These are phyloP conservation scores for Thamnophis sirtalis DNA, from an alignment of 2,113 vertebrate species.

Conservation along the genomic window DNA sequence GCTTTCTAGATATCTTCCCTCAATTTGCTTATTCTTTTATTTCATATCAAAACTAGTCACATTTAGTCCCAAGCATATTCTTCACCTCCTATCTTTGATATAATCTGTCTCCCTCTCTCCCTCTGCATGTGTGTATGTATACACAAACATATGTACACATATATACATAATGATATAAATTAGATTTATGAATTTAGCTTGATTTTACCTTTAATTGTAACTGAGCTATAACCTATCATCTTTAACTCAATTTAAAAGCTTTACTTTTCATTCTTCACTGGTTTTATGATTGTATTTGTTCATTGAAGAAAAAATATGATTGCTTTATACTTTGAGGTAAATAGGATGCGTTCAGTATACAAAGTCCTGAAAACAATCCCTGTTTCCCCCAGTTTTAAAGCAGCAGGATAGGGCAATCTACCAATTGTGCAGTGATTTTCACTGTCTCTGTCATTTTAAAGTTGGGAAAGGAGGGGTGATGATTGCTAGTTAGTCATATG, in stretches of 20 bases:
- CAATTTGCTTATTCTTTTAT: neutral
- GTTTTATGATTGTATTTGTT: neutral
- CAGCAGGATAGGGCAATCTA: neutral
- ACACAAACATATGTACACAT: too few species aligned
- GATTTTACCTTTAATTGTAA: neutral
- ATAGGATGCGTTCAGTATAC: neutral
- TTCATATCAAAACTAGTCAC: neutral
- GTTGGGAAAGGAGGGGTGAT: neutral
- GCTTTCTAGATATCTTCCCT: neutral
- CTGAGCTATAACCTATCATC: neutral
- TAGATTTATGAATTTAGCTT: neutral
- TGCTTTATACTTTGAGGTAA: neutral
- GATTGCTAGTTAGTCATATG: neutral
- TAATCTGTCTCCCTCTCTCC: neutral
- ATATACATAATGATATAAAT: neutral
- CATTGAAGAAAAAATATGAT: neutral
- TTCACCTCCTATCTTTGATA: neutral
- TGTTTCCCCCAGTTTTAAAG: neutral
- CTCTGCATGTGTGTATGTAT: neutral
- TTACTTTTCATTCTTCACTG: neutral
- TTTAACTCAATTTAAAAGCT: neutral
- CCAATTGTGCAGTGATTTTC: neutral
- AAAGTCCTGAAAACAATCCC: neutral
- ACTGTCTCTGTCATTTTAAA: neutral
- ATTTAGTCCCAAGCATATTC: neutral